Base-by-base conservation (phyloP, 1,140 invertebrate species). In the Eumaeus atala region DNA sequence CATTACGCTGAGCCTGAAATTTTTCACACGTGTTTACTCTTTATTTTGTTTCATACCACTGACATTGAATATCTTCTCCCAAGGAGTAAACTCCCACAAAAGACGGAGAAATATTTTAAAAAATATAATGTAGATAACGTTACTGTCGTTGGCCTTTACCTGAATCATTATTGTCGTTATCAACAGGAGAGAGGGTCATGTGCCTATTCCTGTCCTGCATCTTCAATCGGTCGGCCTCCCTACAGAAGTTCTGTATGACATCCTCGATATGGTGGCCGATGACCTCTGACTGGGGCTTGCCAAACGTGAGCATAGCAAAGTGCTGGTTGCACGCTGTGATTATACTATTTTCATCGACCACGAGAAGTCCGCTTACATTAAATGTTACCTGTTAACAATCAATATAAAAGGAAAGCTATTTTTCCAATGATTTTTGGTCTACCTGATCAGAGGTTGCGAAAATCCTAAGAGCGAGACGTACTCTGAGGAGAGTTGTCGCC, bases 341-440 rank as follows among this genome's bases (percentile, higher is more conserved):
- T n/a, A 86, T 84, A 6, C 90, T 91, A 56, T 87, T 78, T 9
- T 91, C 90, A 54, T 90, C 88, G 1, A 93, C 85, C 9, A 92
- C 91, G 14, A 93, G 87, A n/a, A 93, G 74, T 10, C 92, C 92
- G 70, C 91, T 92, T 48, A 93, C 90, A 66, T 92, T 92, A 60
- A 90, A 90, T 62, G 91, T 92, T 7, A 92, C 85, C 87, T 88
- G 58, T 10, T 36, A 51, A 49, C n/a, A 28, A 40, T 10, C 6
- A 3, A 3, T 40, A 38, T 16, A 36, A 38, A 47, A 4, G 36
- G n/a, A n/a, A n/a, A n/a, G n/a, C n/a, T n/a, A n/a, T n/a, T n/a
- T n/a, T n/a, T n/a, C n/a, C n/a, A n/a, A n/a, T n/a, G n/a, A 28
- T 28, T 28, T 28, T 28, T 28, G 2, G 21, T 28, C 2, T 28